Percentiles rank a stretch among this genome's conserved stretches.
These are phyloP conservation scores for Pocillopora damicornis DNA, from an alignment of 64 coral and sea anemone genomes.

Conservation along the genomic window DNA sequence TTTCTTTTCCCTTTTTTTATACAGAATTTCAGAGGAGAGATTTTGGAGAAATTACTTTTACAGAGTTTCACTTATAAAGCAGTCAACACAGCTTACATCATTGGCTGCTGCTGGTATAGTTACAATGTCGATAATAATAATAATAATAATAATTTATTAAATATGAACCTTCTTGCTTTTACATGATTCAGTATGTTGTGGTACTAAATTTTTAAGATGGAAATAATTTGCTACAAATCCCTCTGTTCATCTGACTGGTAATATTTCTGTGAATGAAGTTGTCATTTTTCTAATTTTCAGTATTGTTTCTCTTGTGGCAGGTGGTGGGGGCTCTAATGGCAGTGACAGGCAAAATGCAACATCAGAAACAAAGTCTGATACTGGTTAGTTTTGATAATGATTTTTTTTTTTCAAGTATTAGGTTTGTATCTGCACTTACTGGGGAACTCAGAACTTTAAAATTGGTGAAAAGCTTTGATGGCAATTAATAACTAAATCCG, in stretches of 20 bases:
- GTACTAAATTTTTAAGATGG: too few relatives aligned
- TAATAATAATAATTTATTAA: too few relatives aligned
- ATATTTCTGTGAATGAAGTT: too few relatives aligned
- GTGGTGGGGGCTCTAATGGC: slow-evolving; percentile 12
- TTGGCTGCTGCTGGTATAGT: slow-evolving; percentile 63
- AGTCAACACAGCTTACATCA: slow-evolving; percentile 93
- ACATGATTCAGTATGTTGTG: too few relatives aligned
- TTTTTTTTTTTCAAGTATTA: neutral
- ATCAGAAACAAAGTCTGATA: slow-evolving; percentile 31
- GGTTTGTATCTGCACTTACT: too few relatives aligned
- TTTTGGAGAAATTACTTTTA: slow-evolving; percentile 99
- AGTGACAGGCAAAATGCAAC: slow-evolving; percentile 12
- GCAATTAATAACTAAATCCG: too few relatives aligned
- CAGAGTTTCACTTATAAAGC: slow-evolving; percentile 94
- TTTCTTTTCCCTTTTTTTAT: neutral
- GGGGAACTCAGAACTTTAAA: neutral
- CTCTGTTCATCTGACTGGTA: too few relatives aligned
- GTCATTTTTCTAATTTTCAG: too few relatives aligned
- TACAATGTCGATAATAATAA: too few relatives aligned
- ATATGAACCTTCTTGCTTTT: too few relatives aligned
- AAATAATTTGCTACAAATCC: too few relatives aligned
- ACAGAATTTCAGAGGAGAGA: slow-evolving; percentile 83
- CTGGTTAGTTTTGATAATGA: slow-evolving; percentile 8
- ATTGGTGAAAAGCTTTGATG: too few relatives aligned
- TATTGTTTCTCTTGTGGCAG: neutral